Evolutionary conservation across 1,140 invertebrate genomes (phyloP).

Genomic region (Geopemphigus sp.): DNA sequence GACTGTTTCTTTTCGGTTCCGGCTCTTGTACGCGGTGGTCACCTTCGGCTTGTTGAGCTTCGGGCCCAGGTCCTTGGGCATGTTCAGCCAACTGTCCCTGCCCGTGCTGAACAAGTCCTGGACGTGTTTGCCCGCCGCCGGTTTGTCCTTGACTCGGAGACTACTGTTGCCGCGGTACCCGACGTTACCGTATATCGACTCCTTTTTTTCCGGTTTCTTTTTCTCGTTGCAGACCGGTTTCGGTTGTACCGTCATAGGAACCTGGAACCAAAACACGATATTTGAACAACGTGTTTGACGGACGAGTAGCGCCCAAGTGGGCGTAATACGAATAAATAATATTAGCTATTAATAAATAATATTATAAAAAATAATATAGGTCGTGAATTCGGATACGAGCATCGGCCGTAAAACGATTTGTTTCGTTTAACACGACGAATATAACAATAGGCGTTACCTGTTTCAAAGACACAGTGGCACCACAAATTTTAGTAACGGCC

Average conservation of each 20-base stretch:
- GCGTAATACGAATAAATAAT: no score
- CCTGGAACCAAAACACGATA: no score
- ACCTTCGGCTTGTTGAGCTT: conserved; percentile 34
- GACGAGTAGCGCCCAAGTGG: no score
- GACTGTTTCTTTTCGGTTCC: conserved; percentile 7
- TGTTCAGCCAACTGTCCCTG: conserved; percentile 52
- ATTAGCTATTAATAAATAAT: no score
- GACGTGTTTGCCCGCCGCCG: background rate
- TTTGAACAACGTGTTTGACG: no score
- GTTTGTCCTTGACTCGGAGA: conserved; percentile 1
- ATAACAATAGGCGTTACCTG: conserved; percentile 9
- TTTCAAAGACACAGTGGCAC: conserved; percentile 31
- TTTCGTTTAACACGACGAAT: no score
- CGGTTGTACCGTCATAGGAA: conserved; percentile 42
- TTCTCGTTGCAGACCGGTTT: conserved; percentile 13
- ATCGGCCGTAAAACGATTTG: no score
- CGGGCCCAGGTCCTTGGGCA: conserved; percentile 50
- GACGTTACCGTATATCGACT: conserved; percentile 2
- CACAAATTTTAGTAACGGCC: background rate
- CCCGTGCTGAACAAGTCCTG: conserved; percentile 49
- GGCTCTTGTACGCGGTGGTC: background rate
- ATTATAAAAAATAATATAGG: no score
- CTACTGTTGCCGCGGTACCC: background rate
- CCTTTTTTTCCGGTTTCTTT: conserved; percentile 28
- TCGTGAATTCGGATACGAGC: no score